Evolutionary conservation across 1,140 invertebrate genomes (phyloP).

Genomic region (Drosophila guanche): DNA sequence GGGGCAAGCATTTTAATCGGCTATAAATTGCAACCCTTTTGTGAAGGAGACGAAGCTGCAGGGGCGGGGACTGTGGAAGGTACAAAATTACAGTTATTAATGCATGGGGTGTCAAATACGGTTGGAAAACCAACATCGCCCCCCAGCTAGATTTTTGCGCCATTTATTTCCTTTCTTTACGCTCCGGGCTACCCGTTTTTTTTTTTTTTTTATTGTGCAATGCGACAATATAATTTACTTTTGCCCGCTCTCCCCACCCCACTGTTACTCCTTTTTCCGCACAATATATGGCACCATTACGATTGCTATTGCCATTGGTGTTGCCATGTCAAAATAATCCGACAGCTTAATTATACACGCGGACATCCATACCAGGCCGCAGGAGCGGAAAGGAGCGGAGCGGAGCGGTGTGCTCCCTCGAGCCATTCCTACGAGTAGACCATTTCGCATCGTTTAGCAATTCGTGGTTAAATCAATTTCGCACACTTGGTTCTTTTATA

Average conservation of each 20-base stretch:
- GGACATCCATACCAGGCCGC: constrained; percentile 59
- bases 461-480: constrained; percentile 81
- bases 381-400: not conserved
- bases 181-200: constrained; percentile 33
- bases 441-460: constrained; percentile 72
- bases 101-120: constrained; percentile 73
- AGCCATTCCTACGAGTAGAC: constrained; percentile 45
- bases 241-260: constrained; percentile 13
- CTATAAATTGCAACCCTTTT: constrained; percentile 81
- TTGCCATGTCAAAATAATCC: constrained; percentile 80
- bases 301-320: constrained; percentile 36
- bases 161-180: constrained; percentile 23
- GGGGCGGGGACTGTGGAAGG: constrained; percentile 10
- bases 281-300: constrained; percentile 44
- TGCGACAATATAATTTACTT: constrained; percentile 72
- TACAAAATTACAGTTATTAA: constrained; percentile 79
- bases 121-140: constrained; percentile 15
- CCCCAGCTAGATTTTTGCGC: constrained; percentile 25
- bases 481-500: constrained; percentile 52
- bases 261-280: constrained; percentile 39
- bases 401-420: not conserved
- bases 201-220: constrained; percentile 47
- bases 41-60: constrained; percentile 19
- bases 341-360: constrained; percentile 82
- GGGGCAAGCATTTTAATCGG: constrained; percentile 69